Percentiles rank a stretch among this genome's conserved stretches.
Conservation (phyloP, 2,888 invertebrate genomes). For the Pterostichus madidus region DNA sequence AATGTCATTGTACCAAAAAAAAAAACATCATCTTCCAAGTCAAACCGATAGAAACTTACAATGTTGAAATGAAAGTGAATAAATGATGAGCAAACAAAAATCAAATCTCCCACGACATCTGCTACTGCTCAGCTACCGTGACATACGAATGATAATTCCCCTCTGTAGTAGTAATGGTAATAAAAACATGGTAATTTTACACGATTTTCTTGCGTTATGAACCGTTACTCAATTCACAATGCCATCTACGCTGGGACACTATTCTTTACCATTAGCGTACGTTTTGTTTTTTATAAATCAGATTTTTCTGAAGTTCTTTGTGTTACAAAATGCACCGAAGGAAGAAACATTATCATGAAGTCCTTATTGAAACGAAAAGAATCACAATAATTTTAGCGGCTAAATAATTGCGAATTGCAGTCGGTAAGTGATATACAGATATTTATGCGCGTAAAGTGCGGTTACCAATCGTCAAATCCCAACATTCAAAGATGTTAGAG, state of each 20-base stretch:
- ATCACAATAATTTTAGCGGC: too few species aligned
- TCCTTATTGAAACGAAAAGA: too few species aligned
- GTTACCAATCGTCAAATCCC: too few species aligned
- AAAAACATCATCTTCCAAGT: background rate
- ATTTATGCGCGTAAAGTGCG: too few species aligned
- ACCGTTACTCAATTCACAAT: conserved; percentile 43
- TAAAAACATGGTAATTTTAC: conserved; percentile 53
- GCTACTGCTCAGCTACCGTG: background rate
- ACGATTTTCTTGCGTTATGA: conserved; percentile 36
- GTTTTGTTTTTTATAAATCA: background rate
- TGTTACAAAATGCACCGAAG: background rate
- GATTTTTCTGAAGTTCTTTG: background rate
- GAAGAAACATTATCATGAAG: too few species aligned
- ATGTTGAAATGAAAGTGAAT: background rate
- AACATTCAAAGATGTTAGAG: too few species aligned
- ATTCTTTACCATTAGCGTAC: conserved; percentile 5
- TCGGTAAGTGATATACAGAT: too few species aligned
- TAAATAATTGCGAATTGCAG: too few species aligned
- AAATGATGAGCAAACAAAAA: conserved; percentile 8
- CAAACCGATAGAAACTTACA: background rate
- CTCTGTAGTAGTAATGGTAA: conserved; percentile 30
- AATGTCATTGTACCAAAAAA: background rate
- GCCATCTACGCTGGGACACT: background rate
- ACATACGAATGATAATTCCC: conserved; percentile 19
- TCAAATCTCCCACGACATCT: conserved; percentile 1